phyloP scores from a whole-genome alignment of 2,888 invertebrate genomes.

The Mimachlamys varia region DNA sequence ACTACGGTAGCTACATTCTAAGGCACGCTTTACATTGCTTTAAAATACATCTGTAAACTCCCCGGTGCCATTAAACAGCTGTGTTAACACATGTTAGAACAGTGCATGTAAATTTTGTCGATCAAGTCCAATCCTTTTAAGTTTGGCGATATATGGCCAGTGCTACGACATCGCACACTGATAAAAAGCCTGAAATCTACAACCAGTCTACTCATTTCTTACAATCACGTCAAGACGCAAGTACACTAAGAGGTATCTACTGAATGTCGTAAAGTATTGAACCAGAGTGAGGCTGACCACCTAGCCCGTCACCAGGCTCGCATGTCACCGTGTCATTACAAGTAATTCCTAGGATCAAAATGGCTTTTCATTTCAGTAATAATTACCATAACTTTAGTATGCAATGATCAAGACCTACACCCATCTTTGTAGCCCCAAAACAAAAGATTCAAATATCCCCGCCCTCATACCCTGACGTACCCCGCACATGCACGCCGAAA shows the following conservation, averaged over 20 bases:
- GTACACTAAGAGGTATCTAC: not conserved
- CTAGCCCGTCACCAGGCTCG: not conserved
- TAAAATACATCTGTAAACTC: not conserved
- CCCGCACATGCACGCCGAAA: no score
- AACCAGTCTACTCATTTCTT: not conserved
- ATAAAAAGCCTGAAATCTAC: not conserved
- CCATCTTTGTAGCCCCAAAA: no score
- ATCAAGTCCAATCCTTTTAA: not conserved
- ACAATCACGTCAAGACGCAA: not conserved
- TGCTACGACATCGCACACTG: not conserved
- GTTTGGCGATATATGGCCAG: not conserved
- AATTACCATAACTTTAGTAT: no score
- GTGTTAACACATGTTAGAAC: not conserved
- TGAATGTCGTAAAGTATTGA: not conserved
- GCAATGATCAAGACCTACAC: no score
- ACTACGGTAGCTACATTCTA: not conserved
- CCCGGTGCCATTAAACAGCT: not conserved
- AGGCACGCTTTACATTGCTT: not conserved
- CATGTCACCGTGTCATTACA: not conserved
- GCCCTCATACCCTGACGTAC: no score
- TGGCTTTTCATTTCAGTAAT: no score
- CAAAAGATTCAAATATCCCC: no score
- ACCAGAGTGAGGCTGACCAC: not conserved
- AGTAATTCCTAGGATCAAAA: slow-evolving; percentile 15
- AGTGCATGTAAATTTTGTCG: not conserved